Conservation (phyloP, 2,888 invertebrate species). For the Noctua comes region DNA sequence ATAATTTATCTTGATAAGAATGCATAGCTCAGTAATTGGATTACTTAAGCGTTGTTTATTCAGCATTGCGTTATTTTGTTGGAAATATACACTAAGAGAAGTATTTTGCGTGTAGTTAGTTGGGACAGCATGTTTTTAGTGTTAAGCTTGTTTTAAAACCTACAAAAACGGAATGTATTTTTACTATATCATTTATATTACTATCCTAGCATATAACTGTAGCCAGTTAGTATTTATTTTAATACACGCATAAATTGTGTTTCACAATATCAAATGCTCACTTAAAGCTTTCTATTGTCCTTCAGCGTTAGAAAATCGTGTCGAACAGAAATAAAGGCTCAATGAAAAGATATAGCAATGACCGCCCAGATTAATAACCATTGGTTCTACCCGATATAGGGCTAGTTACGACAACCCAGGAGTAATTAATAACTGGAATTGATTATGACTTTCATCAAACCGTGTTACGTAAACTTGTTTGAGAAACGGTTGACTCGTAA, state of each 20-base stretch:
- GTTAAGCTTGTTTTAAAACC: not conserved
- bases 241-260: not conserved
- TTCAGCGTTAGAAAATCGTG: constrained; percentile 29
- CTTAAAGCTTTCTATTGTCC: constrained; percentile 39
- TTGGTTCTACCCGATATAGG: constrained; percentile 15
- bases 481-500: constrained; percentile 20
- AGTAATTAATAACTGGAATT: constrained; percentile 43
- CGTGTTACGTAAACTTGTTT: constrained; percentile 35
- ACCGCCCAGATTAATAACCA: constrained; percentile 14
- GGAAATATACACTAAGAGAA: constrained; percentile 26
- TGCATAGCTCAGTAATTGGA: constrained; percentile 74
- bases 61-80: constrained; percentile 57
- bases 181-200: not conserved
- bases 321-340: constrained; percentile 19
- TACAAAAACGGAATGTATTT: not conserved
- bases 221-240: not conserved
- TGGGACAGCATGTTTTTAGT: not conserved
- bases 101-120: not conserved
- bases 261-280: constrained; percentile 11
- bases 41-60: constrained; percentile 72
- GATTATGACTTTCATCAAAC: constrained; percentile 44
- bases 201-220: no score
- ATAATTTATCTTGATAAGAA: constrained; percentile 75
- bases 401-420: constrained; percentile 37
- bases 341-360: constrained; percentile 11